Evolutionary conservation across 2,113 vertebrate genomes (phyloP).

Genomic region (Aphyosemion australe): DNA sequence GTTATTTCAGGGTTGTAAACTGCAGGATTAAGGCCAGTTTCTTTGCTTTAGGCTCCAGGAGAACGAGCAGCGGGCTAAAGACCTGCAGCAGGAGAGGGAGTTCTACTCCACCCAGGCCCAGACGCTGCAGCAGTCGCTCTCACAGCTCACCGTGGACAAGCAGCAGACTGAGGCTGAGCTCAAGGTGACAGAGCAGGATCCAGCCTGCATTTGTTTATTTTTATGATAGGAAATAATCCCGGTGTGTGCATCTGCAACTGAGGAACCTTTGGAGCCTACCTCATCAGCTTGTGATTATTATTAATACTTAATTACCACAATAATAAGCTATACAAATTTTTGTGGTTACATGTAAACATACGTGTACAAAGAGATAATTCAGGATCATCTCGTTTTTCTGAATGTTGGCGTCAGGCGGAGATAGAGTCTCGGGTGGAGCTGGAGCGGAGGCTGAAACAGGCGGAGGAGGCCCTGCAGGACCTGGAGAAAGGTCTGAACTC

Average conservation of each 20-base stretch:
- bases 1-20: neutral
- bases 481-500: slow-evolving; percentile 91
- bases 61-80: slow-evolving; percentile 84
- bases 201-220: neutral
- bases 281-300: too few relatives aligned
- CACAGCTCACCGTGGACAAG: slow-evolving; percentile 90
- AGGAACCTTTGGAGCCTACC: too few relatives aligned
- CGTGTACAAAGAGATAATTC: neutral
- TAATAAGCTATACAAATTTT: too few relatives aligned
- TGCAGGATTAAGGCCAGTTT: neutral
- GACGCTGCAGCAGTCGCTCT: slow-evolving; percentile 89
- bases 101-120: slow-evolving; percentile 90
- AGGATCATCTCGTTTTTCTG: too few relatives aligned
- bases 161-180: slow-evolving; percentile 92
- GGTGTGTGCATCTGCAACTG: too few relatives aligned
- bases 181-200: slow-evolving; percentile 80
- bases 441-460: slow-evolving; percentile 87
- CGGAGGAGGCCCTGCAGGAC: slow-evolving; percentile 88
- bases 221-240: too few relatives aligned
- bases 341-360: too few relatives aligned
- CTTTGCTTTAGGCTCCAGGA: slow-evolving; percentile 84
- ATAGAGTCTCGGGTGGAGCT: slow-evolving; percentile 91
- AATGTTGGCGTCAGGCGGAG: slow-evolving; percentile 80
- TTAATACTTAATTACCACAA: too few relatives aligned
- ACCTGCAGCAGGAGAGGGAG: slow-evolving; percentile 90